Evolutionary conservation across 2,113 vertebrate species (phyloP), one percentile per base, ranked within the genome.

Genomic region (Dinomys branickii): DNA sequence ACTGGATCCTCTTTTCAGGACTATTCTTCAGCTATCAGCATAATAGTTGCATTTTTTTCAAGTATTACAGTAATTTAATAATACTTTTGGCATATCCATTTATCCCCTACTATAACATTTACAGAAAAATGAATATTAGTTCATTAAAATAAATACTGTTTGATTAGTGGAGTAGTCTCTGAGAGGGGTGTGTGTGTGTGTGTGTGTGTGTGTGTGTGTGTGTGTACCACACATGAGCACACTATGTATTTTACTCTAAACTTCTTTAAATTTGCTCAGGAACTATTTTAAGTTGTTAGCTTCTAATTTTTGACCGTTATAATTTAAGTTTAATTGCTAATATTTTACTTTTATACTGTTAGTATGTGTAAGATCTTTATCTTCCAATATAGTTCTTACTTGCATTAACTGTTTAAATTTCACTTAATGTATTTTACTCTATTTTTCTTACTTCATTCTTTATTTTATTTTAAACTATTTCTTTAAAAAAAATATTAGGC

Each of bases 121-220:
- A 38, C 12, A 75, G 47, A 20, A 84, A 59, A 35, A 22, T 63
- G 2, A 65, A 17, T 4, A 52, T 52, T 44, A 35, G 30, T 47
- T 28, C 91, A 63, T 35, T 94, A 88, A 96, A 67, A 73, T 73
- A 81, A 86, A 90, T 93, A 30, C 0, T 81, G 1, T 54, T 93
- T 10, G n/a, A 35, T 69, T 69, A n/a, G 17, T 38, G 17, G 67
- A 71, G 17, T 38, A 71, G 19, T n/a, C 67, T 71, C 38, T 71
- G 67, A 71, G 67, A 9, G 7, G 10, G 8, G 61, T 63, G 28
- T 65, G 28, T 65, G 67, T 69, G 35, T 71, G 69, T 41, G 7
- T 71, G 11, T 41, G 16, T 67, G 26, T 41, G 24, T 52, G 22
- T 69, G 35, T 47, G 1, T 67, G 1, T 47, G 7, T 81, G 1